These are phyloP conservation scores for Notarius quadriscutis DNA, from an alignment of 2,113 vertebrate species.

Conservation along the genomic window DNA sequence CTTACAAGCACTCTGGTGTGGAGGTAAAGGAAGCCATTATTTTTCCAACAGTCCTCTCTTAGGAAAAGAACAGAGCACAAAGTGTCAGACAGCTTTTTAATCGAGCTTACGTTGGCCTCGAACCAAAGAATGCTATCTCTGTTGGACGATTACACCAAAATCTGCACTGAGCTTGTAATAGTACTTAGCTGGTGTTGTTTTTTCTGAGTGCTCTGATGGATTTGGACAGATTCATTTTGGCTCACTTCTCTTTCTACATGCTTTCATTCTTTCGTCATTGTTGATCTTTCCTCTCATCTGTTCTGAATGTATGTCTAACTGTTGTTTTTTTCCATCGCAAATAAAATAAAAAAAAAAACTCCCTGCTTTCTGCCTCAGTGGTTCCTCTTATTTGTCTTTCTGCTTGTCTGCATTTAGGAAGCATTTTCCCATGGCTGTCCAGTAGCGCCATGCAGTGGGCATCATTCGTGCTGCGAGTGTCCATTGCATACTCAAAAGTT, in stretches of 20 bases:
- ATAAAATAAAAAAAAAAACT: conserved; percentile 38
- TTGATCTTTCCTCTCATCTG: conserved; percentile 65
- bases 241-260: conserved; percentile 57
- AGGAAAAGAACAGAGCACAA: conserved; percentile 5
- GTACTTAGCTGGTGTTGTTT: not conserved
- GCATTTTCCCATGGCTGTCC: conserved; percentile 3
- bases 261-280: conserved; percentile 59
- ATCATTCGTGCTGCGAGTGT: conserved; percentile 19
- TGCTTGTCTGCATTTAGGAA: conserved; percentile 8
- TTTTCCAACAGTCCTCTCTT: conserved; percentile 4
- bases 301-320: conserved; percentile 61
- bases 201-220: conserved; percentile 20
- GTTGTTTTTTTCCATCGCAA: conserved; percentile 41
- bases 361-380: conserved; percentile 49
- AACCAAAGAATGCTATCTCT: conserved; percentile 7
- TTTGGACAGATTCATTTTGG: not conserved
- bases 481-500: not conserved
- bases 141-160: not conserved
- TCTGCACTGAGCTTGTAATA: not conserved
- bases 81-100: not conserved
- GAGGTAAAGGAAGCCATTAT: conserved; percentile 43
- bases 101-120: not conserved
- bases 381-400: conserved; percentile 49
- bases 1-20: conserved; percentile 26
- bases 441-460: conserved; percentile 65